These are phyloP conservation scores for Brassicogethes aeneus DNA, from an alignment of 2,888 invertebrate genomes.

Conservation along the genomic window DNA sequence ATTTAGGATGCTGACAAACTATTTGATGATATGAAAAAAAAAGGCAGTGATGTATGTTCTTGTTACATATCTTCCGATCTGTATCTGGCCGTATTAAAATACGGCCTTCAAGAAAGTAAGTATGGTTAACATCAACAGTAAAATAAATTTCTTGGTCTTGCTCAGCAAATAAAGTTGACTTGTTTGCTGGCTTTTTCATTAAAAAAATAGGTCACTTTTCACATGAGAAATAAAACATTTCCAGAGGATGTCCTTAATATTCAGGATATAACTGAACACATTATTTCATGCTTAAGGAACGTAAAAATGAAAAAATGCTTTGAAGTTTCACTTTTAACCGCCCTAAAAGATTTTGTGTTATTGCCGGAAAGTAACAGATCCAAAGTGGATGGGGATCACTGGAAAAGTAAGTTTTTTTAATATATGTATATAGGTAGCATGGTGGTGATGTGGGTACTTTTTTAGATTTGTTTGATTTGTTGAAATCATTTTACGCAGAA, in stretches of 20 bases:
- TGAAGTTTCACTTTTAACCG: constrained; percentile 47
- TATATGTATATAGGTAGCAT: constrained; percentile 34
- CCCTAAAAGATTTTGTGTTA: constrained; percentile 49
- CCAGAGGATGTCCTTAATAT: constrained; percentile 18
- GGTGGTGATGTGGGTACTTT: constrained; percentile 6
- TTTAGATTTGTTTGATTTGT: constrained; percentile 18
- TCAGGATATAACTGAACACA: constrained; percentile 19
- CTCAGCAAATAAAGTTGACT: constrained; percentile 12
- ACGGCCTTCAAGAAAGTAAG: constrained; percentile 19
- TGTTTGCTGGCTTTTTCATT: too few species aligned
- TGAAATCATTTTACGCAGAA: constrained; percentile 15
- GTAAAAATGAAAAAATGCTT: constrained; percentile 27
- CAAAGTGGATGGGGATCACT: constrained; percentile 43
- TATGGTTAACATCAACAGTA: constrained; percentile 4
- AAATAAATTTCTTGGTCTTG: too few species aligned
- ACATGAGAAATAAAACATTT: too few species aligned
- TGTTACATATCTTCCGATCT: constrained; percentile 15
- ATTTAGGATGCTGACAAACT: constrained; percentile 20
- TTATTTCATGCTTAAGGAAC: constrained; percentile 22
- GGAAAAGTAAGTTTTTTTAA: constrained; percentile 47
- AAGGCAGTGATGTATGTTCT: constrained; percentile 12
- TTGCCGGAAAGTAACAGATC: constrained; percentile 44
- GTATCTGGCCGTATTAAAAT: constrained; percentile 18
- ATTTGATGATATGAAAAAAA: constrained; percentile 19
- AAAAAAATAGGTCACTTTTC: too few species aligned